Percentiles rank a stretch among this genome's conserved stretches.
Evolutionary conservation across 1,140 invertebrate species (phyloP).

Genomic region (Ganaspis sp.): DNA sequence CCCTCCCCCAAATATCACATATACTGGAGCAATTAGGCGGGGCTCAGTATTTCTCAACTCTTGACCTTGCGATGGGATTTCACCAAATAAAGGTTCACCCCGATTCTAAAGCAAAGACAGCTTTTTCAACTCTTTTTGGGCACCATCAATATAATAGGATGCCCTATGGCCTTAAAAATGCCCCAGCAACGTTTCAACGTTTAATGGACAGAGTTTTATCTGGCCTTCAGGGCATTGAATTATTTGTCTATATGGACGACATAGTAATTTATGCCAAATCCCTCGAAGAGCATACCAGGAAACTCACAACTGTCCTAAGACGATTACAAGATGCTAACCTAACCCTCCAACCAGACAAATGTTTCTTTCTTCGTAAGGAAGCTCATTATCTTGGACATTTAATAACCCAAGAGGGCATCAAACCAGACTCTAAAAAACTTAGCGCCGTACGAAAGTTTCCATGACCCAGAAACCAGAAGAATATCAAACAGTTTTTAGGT

Average conservation of each 20-base stretch:
- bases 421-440: conserved; percentile 53
- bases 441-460: conserved; percentile 52
- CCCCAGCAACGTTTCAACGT: conserved; percentile 27
- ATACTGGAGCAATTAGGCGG: conserved; percentile 12
- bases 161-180: neutral
- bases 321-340: conserved; percentile 42
- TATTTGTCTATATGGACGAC: conserved; percentile 48
- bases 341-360: conserved; percentile 61
- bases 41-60: neutral
- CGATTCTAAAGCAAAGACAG: neutral
- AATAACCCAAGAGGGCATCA: conserved; percentile 46
- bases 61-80: conserved; percentile 4
- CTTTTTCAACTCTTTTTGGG: neutral
- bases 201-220: conserved; percentile 17
- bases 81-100: conserved; percentile 3
- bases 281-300: conserved; percentile 25
- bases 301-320: conserved; percentile 29
- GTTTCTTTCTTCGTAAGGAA: conserved; percentile 55
- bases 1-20: neutral
- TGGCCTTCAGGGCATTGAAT: conserved; percentile 35
- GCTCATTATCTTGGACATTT: conserved; percentile 58
- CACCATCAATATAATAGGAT: conserved; percentile 25
- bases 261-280: conserved; percentile 36
- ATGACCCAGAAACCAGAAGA: conserved; percentile 41
- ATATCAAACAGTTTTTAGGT: conserved; percentile 55